Conservation (phyloP, 1,140 invertebrate genomes). For the Diabrotica virgifera region DNA sequence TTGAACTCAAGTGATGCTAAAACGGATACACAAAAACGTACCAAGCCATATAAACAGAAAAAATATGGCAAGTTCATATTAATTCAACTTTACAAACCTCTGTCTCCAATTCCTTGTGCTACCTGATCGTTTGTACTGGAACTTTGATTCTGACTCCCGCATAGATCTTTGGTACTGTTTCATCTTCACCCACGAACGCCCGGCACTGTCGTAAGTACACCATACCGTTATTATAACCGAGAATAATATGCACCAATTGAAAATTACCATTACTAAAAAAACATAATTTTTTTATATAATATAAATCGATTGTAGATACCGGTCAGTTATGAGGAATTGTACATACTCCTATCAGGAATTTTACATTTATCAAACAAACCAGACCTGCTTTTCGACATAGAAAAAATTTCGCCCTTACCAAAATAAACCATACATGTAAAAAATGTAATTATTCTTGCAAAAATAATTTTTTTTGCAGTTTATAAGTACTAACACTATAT, state of each 20-base stretch:
- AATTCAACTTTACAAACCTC: slow-evolving; percentile 55
- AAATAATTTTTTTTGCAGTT: too few species aligned
- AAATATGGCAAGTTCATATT: neutral
- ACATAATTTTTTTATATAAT: neutral
- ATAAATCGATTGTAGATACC: too few species aligned
- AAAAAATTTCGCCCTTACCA: too few species aligned
- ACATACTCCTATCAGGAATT: too few species aligned
- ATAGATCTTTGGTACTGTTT: slow-evolving; percentile 84
- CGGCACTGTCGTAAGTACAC: slow-evolving; percentile 86
- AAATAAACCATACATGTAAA: too few species aligned
- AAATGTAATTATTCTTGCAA: too few species aligned
- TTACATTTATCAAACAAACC: too few species aligned
- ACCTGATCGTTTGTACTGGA: slow-evolving; percentile 75
- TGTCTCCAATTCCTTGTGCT: slow-evolving; percentile 86
- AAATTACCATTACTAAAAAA: slow-evolving; percentile 71
- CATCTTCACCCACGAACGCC: slow-evolving; percentile 91
- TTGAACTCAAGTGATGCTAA: too few species aligned
- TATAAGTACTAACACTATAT: too few species aligned
- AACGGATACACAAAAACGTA: too few species aligned
- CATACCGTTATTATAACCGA: slow-evolving; percentile 76
- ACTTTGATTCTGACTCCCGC: slow-evolving; percentile 69
- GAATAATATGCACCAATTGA: slow-evolving; percentile 74
- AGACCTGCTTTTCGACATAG: too few species aligned
- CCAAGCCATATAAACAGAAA: too few species aligned
- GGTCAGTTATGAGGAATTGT: neutral